phyloP scores from a whole-genome alignment of 2,797 vertebrate species.

The Danionella dracula region DNA sequence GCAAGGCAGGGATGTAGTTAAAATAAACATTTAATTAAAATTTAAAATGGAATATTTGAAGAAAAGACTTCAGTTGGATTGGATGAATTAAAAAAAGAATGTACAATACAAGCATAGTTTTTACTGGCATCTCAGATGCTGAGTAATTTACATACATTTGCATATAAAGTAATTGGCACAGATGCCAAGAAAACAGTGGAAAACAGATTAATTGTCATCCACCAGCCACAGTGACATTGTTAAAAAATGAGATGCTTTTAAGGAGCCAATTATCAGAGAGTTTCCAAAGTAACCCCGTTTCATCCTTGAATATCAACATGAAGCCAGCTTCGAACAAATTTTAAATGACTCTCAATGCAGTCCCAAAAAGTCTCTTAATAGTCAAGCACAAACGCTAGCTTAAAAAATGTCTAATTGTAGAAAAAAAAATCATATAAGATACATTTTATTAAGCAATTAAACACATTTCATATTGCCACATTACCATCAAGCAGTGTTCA shows the following conservation, averaged over 20 bases:
- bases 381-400: constrained; percentile 6
- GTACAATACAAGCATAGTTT: constrained; percentile 64
- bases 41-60: neutral
- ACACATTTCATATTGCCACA: too few species aligned
- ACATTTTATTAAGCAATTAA: too few species aligned
- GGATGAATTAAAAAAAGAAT: constrained; percentile 42
- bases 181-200: constrained; percentile 77
- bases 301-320: constrained; percentile 53
- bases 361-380: constrained; percentile 1
- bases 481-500: neutral
- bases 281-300: constrained; percentile 69
- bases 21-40: neutral
- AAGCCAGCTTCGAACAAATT: constrained; percentile 30
- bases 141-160: constrained; percentile 79
- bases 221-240: constrained; percentile 74
- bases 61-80: constrained; percentile 41
- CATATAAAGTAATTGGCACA: constrained; percentile 84
- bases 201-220: constrained; percentile 81
- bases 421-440: too few species aligned
- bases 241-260: constrained; percentile 77
- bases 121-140: constrained; percentile 71
- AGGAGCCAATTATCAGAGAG: constrained; percentile 78
- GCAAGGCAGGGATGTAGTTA: neutral
- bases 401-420: neutral
- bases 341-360: neutral